Evolutionary conservation across 2,113 vertebrate species (phyloP).

Genomic region (Pomatorhinus ruficollis): DNA sequence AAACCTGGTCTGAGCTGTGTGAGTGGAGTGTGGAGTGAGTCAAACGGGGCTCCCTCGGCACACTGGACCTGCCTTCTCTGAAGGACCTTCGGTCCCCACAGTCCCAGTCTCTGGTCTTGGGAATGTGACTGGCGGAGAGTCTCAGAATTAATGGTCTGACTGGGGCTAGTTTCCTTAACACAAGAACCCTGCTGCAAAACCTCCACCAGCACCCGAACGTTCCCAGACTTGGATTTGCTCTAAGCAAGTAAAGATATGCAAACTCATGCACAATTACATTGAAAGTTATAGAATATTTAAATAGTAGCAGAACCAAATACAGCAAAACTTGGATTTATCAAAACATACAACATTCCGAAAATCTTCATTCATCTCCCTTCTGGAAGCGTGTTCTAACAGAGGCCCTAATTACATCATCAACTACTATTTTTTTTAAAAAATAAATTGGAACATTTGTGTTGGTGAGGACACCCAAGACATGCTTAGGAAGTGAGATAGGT

Average conservation of each 20-base stretch:
- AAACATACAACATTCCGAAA: not conserved
- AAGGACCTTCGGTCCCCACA: not conserved
- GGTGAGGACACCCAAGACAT: not conserved
- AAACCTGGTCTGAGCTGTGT: not conserved
- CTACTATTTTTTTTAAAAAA: rapidly evolving
- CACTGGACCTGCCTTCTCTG: not conserved
- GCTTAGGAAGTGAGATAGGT: not conserved
- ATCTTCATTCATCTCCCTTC: not conserved
- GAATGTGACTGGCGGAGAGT: not conserved
- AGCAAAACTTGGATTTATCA: not conserved
- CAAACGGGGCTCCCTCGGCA: rapidly evolving
- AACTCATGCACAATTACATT: not conserved
- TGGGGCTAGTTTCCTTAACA: not conserved
- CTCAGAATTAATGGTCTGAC: not conserved
- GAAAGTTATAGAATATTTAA: not conserved
- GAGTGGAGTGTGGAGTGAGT: not conserved
- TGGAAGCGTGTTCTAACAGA: not conserved
- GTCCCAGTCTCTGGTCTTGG: not conserved
- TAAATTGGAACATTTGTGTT: not conserved
- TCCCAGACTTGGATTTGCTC: not conserved
- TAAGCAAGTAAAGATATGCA: not conserved
- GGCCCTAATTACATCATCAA: not conserved
- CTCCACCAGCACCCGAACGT: not conserved
- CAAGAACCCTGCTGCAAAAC: not conserved
- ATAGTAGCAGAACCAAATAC: not conserved